Evolutionary conservation across 2,113 vertebrate genomes (phyloP).

Genomic region (Catharus fuscescens): DNA sequence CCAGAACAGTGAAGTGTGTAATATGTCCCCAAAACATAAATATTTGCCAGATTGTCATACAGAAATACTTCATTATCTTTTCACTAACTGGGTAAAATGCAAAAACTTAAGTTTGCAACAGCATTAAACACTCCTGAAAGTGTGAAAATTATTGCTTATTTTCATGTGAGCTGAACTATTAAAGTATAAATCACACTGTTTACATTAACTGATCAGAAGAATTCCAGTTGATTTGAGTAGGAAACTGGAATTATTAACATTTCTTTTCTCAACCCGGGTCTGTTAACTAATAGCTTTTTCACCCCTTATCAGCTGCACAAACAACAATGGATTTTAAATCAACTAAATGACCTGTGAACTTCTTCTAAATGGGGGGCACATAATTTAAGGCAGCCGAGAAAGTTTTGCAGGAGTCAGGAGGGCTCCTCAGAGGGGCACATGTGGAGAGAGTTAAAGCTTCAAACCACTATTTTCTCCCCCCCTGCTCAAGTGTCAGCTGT

Average conservation of each 20-base stretch:
- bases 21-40: not conserved
- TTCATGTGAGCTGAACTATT: not conserved
- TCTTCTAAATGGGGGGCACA: not conserved
- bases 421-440: conserved; percentile 15
- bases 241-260: conserved; percentile 34
- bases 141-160: conserved; percentile 15
- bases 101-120: not conserved
- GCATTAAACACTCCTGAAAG: not conserved
- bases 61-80: not conserved
- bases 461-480: not conserved
- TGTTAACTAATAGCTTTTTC: conserved; percentile 31
- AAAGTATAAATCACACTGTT: conserved; percentile 33
- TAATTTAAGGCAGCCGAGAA: conserved; percentile 17
- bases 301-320: conserved; percentile 60
- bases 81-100: not conserved
- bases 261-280: not conserved
- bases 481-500: conserved; percentile 56
- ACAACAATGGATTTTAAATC: conserved; percentile 64
- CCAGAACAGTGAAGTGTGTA: not conserved
- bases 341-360: conserved; percentile 36
- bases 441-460: conserved; percentile 60
- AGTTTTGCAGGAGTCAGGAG: conserved; percentile 4
- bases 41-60: not conserved
- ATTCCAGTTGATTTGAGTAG: not conserved
- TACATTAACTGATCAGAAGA: conserved; percentile 5